Evolutionary conservation across 2,888 invertebrate genomes (phyloP), one percentile per base, ranked within the genome.

Genomic region (Diadromus collaris): DNA sequence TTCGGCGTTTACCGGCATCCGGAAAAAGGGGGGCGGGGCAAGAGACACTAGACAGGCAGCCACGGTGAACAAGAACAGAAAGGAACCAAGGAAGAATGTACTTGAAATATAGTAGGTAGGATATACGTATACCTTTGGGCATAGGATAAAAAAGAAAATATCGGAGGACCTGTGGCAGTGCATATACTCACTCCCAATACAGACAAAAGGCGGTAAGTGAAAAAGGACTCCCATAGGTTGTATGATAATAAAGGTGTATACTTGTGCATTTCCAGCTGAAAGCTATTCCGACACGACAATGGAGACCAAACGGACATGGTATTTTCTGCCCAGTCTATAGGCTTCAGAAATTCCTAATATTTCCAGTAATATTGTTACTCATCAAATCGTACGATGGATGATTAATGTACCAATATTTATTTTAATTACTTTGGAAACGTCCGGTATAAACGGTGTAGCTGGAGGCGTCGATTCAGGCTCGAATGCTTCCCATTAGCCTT

Each of bases 1-100:
- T 88, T 86, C 86, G 85, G 82, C 88, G 82, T 85, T 89, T 88
- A 88, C 85, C 78, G 82, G 83, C 71, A 74, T 79, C 72, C 67
- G 73, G 79, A 71, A 72, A 80, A 79, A 41, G 19, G 68, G 44
- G 63, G 34, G 32, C 19, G 68, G 44, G 63, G 34, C 51, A 72
- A 78, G 64, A 67, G 58, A 76, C 73, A 76, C 79, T 73, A 72
- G 32, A 69, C 72, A 16, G 70, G 48, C 69, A 64, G 81, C 71
- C 75, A 19, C 65, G 38, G 41, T 46, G 63, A 44, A 51, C 24
- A 76, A 74, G 73, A 74, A 82, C 77, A 73, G 69, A 73, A 78
- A 76, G 58, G 34, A 27, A 76, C 58, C n/a, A 38, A 29, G 34
- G 34, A 65, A 73, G 56, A 76, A 76, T 70, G 46, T 71, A 70